A percentile compares a stretch with the other conserved stretches of the same genome.
These are phyloP conservation scores for Plumapathes pennacea DNA, from an alignment of 92 coral and sea anemone species.

Conservation along the genomic window DNA sequence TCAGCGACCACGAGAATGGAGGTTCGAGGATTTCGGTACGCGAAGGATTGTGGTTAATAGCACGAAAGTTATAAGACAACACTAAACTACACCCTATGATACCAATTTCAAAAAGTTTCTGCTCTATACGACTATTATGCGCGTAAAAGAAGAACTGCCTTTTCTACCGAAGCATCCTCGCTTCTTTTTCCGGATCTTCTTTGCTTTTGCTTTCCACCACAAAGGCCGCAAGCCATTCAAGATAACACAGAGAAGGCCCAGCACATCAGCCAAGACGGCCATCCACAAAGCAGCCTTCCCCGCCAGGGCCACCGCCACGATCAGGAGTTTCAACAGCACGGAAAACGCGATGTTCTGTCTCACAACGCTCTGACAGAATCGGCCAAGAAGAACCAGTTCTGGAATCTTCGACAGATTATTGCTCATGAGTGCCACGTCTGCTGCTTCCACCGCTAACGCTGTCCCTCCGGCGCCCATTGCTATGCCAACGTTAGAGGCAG, in stretches of 20 bases:
- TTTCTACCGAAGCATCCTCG: no score
- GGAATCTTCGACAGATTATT: constrained; percentile 94
- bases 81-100: no score
- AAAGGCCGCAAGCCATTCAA: constrained; percentile 91
- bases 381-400: constrained; percentile 76
- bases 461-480: constrained; percentile 99
- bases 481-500: constrained; percentile 94
- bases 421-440: constrained; percentile 97
- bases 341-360: constrained; percentile 76
- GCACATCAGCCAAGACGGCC: constrained; percentile 90
- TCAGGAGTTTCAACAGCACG: constrained; percentile 72
- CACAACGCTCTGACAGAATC: constrained; percentile 75
- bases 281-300: constrained; percentile 88
- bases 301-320: constrained; percentile 74
- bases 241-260: constrained; percentile 80
- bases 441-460: constrained; percentile 97
- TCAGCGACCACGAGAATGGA: no score
- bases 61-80: no score
- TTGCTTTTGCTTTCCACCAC: constrained; percentile 72
- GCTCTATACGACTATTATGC: no score
- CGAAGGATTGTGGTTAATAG: no score
- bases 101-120: no score
- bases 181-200: constrained; percentile 9
- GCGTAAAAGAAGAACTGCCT: no score
- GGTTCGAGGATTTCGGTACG: no score